A percentile compares a stretch with the other conserved stretches of the same genome.
phyloP scores from a whole-genome alignment of 1,140 invertebrate species.

The Drosophila triauraria region DNA sequence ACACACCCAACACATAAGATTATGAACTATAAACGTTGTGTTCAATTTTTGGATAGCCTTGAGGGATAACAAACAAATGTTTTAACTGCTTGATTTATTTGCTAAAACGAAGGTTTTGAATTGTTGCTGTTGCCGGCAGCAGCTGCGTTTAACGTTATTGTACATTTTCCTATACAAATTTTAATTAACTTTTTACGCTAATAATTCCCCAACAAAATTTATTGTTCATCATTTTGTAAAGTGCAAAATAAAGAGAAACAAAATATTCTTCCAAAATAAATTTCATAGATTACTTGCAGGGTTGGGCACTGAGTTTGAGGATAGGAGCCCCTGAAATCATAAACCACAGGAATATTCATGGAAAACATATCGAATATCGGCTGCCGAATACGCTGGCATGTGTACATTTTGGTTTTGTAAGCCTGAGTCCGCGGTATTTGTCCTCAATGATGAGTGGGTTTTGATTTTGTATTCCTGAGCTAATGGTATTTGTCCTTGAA shows the following conservation, averaged over 20 bases:
- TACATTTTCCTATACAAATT: conserved; percentile 19
- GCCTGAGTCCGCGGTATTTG: too few relatives aligned
- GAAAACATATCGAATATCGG: too few relatives aligned
- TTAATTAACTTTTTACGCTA: background rate
- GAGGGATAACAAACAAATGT: conserved; percentile 6
- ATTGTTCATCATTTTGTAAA: conserved; percentile 37
- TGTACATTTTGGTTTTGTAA: too few relatives aligned
- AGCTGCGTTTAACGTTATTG: conserved; percentile 25
- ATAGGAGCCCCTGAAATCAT: too few relatives aligned
- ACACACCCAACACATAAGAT: conserved; percentile 5
- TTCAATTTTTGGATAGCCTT: conserved; percentile 27
- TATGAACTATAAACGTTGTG: conserved; percentile 21
- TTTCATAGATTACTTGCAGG: conserved; percentile 1
- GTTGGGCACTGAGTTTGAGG: too few relatives aligned
- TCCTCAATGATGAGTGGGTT: too few relatives aligned
- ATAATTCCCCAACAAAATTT: background rate
- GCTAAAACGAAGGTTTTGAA: conserved; percentile 2
- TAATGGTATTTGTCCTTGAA: too few relatives aligned
- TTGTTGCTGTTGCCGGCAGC: conserved; percentile 18
- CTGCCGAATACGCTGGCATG: too few relatives aligned
- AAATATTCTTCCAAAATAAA: conserved; percentile 13
- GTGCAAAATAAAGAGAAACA: conserved; percentile 15
- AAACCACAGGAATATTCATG: too few relatives aligned
- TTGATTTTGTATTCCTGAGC: too few relatives aligned
- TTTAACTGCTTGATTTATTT: conserved; percentile 13